Evolutionary conservation across 2,888 invertebrate genomes (phyloP), one percentile per base, ranked within the genome.

Genomic region (Harpalus rufipes): DNA sequence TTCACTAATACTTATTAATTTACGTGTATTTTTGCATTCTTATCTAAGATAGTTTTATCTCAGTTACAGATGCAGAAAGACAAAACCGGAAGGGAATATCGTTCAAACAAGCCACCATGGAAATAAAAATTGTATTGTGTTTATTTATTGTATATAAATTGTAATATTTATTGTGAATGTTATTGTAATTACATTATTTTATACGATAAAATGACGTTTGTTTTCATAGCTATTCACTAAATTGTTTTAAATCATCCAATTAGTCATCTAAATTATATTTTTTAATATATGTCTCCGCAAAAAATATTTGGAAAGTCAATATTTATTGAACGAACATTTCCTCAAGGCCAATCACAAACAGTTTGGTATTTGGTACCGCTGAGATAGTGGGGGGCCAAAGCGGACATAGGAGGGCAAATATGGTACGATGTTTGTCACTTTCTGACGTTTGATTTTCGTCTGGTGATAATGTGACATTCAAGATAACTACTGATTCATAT

Each of bases 41-140:
- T n/a, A n/a, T n/a, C n/a, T n/a, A n/a, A n/a, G n/a, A n/a, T n/a
- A n/a, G n/a, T n/a, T n/a, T n/a, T n/a, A n/a, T n/a, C n/a, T n/a
- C n/a, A 72, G 72, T 21, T 63, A 25, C 44, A 8, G 21, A n/a
- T 56, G 10, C 32, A 59, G 14, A 58, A 25, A 63, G 18, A 21
- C 72, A 74, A 74, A 61, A 39, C 74, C 7, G 86, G 80, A n/a
- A 87, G 65, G 72, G 88, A 88, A 39, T 84, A 85, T 21, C 87
- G 85, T 74, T 79, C 85, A 14, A 87, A 85, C 10, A 89, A 88
- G 86, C 88, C 89, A 7, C 88, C 89, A 16, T 89, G 89, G 89
- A 89, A 88, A 81, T 89, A 85, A 87, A 8, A 78, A 39, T 44
- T 83, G 39, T 74, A 68, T 32, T 14, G 58, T 80, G 39, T 80